Base-by-base conservation (phyloP, 2,113 vertebrate species). In the Paradoxurus hermaphroditus region DNA sequence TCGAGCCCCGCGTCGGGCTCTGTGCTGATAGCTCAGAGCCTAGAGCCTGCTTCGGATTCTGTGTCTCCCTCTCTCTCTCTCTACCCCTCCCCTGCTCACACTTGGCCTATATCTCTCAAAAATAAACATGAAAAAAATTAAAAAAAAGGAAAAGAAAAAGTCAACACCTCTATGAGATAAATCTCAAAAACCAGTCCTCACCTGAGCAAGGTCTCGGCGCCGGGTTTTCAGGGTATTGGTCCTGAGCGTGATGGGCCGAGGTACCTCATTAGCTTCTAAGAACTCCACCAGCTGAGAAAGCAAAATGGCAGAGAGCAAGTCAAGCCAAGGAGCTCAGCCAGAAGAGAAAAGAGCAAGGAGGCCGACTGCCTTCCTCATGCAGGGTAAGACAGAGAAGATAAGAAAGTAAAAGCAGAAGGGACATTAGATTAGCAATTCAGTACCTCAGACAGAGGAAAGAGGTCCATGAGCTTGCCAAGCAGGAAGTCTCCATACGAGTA, bases 161-260 rank as follows among this genome's bases (percentile, higher is more conserved):
- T 31, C 21, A 25, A 13, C 27, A 29, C 63, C n/a, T 34, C 51
- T 31, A 46, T n/a, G 81, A 90, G 36, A 81, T 6, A 49, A 56
- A 34, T 19, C 46, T 90, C 21, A 31, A 90, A 84, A 12, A 25
- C 15, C 15, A 59, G 1, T 7, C 25, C 95, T 98, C 92, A 99
- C 99, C 99, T 99, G 99, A 0, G 99, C 99, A 92, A 99, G 98
- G 98, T 99, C 99, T 90, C 99, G 98, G 51, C 99, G 99, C 87
- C 99, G 99, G 0, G 99, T 99, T 98, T 99, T 99, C 89, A 99
- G 98, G 0, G 99, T 99, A 96, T 99, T 99, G 88, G 99, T 99
- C 94, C 99, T 98, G 86, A 99, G 99, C 8, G 99, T 99, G 94
- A 99, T 98, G 0, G 99, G 99, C 85, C 99, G 99, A 4, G 99